These are phyloP conservation scores for Scolopax bukidnonensis DNA, from an alignment of 2,797 vertebrate genomes.

Conservation along the genomic window DNA sequence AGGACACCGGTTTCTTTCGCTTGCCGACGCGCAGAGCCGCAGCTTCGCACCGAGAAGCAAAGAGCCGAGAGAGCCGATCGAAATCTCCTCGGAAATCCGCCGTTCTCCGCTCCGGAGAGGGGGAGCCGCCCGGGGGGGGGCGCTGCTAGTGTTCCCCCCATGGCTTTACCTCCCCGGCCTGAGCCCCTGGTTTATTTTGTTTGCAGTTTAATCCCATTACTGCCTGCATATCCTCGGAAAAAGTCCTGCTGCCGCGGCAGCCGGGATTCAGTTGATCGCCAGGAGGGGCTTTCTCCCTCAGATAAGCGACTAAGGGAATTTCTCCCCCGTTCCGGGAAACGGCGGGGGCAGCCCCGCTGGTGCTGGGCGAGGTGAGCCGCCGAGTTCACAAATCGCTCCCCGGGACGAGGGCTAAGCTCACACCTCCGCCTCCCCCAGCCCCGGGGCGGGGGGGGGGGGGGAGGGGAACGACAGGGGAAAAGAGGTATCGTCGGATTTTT, in stretches of 20 bases:
- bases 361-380: fast-evolving
- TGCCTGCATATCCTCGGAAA: constrained; percentile 62
- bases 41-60: fast-evolving
- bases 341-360: background rate
- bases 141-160: background rate
- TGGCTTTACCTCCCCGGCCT: background rate
- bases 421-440: background rate
- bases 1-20: background rate
- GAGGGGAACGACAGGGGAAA: fast-evolving
- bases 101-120: fast-evolving
- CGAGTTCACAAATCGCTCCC: fast-evolving
- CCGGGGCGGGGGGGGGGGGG: fast-evolving
- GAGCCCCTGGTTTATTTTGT: background rate
- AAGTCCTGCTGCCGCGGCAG: background rate
- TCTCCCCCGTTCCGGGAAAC: background rate
- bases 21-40: fast-evolving
- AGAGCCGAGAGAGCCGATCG: background rate
- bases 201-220: constrained; percentile 66
- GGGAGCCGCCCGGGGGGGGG: too few relatives aligned
- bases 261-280: background rate
- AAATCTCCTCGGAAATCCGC: background rate
- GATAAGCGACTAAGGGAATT: background rate
- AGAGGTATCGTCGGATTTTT: fast-evolving
- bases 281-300: background rate
- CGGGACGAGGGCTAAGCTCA: background rate